A percentile compares a stretch with the other conserved stretches of the same genome.
Conservation (phyloP, 2,888 invertebrate genomes). For the Hybos culiciformis region DNA sequence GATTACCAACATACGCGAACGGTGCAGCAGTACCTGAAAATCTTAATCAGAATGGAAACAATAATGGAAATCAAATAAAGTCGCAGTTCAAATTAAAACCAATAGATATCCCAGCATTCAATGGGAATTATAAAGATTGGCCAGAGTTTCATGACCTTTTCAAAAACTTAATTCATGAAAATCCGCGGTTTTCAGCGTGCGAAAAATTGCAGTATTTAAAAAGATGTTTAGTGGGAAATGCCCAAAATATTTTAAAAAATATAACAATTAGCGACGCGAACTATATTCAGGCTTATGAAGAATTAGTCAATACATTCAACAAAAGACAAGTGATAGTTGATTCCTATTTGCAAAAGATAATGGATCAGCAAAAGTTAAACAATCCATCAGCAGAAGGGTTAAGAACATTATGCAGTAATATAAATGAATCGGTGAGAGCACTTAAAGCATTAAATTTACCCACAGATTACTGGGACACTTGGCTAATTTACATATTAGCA, state of each 20-base stretch:
- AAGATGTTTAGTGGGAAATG: conserved; percentile 5
- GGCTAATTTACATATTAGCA: conserved; percentile 1
- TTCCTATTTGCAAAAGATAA: conserved; percentile 5
- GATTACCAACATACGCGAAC: too few relatives aligned
- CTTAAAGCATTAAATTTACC: conserved; percentile 6
- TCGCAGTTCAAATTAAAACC: neutral
- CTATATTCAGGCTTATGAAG: conserved; percentile 3
- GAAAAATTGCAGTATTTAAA: conserved; percentile 7
- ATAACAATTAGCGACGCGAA: conserved; percentile 6
- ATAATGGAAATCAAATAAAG: neutral
- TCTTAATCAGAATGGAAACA: too few relatives aligned
- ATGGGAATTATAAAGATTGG: neutral
- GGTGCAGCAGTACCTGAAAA: too few relatives aligned
- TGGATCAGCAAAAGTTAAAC: conserved; percentile 4
- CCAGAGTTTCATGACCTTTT: neutral
- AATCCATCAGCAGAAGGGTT: neutral
- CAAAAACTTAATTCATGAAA: neutral
- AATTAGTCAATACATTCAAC: conserved; percentile 2
- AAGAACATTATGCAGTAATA: neutral
- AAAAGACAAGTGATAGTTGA: conserved; percentile 6
- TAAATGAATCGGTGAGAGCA: neutral
- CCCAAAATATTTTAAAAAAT: conserved; percentile 3
- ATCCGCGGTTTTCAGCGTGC: neutral
- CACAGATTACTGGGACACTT: conserved; percentile 3
- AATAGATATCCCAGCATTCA: neutral